Base-by-base conservation (phyloP, 2,888 invertebrate genomes). In the Eupithecia dodoneata region DNA sequence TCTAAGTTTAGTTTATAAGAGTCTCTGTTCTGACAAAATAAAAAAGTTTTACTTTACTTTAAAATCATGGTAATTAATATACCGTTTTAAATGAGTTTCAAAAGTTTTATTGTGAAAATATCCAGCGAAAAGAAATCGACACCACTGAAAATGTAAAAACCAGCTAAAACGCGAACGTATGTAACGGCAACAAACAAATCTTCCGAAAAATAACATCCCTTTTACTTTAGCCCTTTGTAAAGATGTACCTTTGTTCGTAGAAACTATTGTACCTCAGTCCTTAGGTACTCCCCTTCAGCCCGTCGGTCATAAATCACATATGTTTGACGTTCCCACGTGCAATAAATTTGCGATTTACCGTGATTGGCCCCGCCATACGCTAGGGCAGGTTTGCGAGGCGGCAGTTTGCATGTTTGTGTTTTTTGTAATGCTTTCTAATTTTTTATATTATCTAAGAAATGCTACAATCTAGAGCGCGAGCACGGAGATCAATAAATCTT, bases 261-360 rank as follows among this genome's bases (percentile, higher is more conserved):
- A 69, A 69, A 69, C 67, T 69, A 69, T 69, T 69, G 67, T 69
- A 69, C 44, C 30, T 18, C 12, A 63, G 18, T 63, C 67, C 45
- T 45, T 69, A 13, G 49, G n/a, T 59, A 15, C 12, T 30, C 10
- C n/a, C 42, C n/a, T 13, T n/a, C 45, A 71, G 70, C 76, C 67
- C 65, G 45, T 72, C n/a, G 55, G 47, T 70, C 30, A 82, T 82
- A 81, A 80, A 82, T 82, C 81, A 82, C 72, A 77, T 79, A 66
- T 75, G 79, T 82, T 79, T 81, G 81, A 82, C 81, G 76, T 76
- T 63, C 72, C 66, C 76, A 76, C 77, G 75, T 78, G 77, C 79
- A 77, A 77, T 81, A 79, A 81, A 81, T 81, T 76, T 72, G 75
- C 77, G 78, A 82, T 79, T 79, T 80, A 76, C 74, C 72, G 79